Base-by-base conservation (phyloP, 2,888 invertebrate genomes). In the Leucophora obtusa region DNA sequence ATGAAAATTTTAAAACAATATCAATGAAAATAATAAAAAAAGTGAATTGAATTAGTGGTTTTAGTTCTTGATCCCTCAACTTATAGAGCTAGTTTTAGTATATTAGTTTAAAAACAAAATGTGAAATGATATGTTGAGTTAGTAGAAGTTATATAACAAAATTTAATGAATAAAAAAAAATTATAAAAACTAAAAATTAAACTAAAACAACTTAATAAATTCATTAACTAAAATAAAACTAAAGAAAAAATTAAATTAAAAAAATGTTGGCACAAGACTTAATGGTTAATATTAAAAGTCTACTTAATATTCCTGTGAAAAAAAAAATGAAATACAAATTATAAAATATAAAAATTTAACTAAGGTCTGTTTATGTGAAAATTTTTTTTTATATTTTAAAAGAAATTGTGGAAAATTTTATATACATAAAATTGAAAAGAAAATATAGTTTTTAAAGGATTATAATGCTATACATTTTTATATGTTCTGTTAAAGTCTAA, bases 191-290 rank as follows among this genome's bases (percentile, higher is more conserved):
- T 62, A 65, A 63, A 70, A 58, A 28, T 18, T n/a, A 60, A 75
- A 68, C 14, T 33, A 70, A 76, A 77, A 60, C 71, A 74, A 74
- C 66, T 63, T 76, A 66, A 60, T 69, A 50, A 28, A 75, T 62
- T 68, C 53, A 60, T 58, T 74, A 69, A 63, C 17, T 63, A 70
- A 75, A 79, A 59, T 72, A 53, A 74, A 75, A 72, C 17, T 65
- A 54, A 79, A 60, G 35, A 54, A 58, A 58, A 47, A 65, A 74
- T 53, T 68, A 28, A 80, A 53, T 58, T 54, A 58, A 59, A 69
- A 69, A 81, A 73, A 73, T 66, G 63, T 80, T 81, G 81, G 81
- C 81, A 81, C 81, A 77, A 81, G 81, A 81, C 81, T 71, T 58
- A 60, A 28, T 28, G 7, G 4, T 53, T 47, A 60, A 43, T 10